A percentile compares a stretch with the other conserved stretches of the same genome.
Conservation (phyloP, 2,888 invertebrate genomes). For the Opisthograptis luteolata region DNA sequence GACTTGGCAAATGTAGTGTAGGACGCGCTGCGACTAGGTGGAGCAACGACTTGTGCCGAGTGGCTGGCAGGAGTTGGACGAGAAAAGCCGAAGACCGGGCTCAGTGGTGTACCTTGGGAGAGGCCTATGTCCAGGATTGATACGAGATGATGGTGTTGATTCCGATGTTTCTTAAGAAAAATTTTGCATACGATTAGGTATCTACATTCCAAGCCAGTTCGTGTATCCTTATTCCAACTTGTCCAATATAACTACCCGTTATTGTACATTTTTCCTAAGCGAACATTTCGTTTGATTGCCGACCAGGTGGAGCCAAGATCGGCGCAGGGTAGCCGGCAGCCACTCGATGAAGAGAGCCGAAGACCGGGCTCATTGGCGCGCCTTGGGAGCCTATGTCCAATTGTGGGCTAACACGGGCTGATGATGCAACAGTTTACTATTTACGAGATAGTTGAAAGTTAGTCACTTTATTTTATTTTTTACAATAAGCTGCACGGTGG, state of each 20-base stretch:
- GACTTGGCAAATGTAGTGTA: too few relatives aligned
- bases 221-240: too few relatives aligned
- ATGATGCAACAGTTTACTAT: conserved; percentile 31
- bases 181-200: too few relatives aligned
- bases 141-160: too few relatives aligned
- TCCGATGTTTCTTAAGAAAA: background rate
- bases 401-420: conserved; percentile 27
- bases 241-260: too few relatives aligned
- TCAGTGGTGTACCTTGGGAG: too few relatives aligned
- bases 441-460: conserved; percentile 30
- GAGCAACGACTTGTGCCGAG: too few relatives aligned
- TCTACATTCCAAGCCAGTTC: too few relatives aligned
- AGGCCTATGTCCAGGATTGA: too few relatives aligned
- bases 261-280: conserved; percentile 13
- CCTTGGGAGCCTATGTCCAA: conserved; percentile 22
- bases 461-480: conserved; percentile 16
- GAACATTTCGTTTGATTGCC: conserved; percentile 15
- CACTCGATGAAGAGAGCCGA: conserved; percentile 28
- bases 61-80: too few relatives aligned
- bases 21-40: too few relatives aligned
- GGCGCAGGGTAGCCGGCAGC: conserved; percentile 26
- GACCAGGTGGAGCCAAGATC: conserved; percentile 20
- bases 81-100: too few relatives aligned
- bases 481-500: background rate
- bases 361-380: conserved; percentile 22